Evolutionary conservation across 37 sponge, comb jelly and placozoan genomes (phyloP).

Genomic region (Eunapius fragilis): DNA sequence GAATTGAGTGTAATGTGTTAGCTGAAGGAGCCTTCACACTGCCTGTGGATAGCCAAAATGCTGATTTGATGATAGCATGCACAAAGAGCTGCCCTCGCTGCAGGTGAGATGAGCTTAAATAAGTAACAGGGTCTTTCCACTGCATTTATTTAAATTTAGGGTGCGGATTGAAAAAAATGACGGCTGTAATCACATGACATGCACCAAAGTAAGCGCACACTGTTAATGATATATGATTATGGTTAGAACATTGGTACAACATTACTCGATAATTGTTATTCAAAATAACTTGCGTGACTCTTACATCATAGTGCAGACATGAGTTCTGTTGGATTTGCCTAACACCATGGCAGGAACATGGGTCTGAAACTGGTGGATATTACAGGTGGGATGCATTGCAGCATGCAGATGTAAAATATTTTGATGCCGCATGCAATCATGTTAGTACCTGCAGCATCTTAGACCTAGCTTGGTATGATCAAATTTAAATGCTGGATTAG

Average conservation of each 20-base stretch:
- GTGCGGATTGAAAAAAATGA: slow-evolving; percentile 75
- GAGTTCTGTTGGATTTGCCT: slow-evolving; percentile 87
- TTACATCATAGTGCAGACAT: slow-evolving; percentile 58
- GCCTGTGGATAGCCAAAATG: background rate
- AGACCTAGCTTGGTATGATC: too few relatives aligned
- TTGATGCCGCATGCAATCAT: too few relatives aligned
- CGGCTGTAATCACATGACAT: slow-evolving; percentile 85
- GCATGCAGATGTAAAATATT: too few relatives aligned
- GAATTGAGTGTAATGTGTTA: background rate
- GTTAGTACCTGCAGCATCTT: too few relatives aligned
- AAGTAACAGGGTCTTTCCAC: too few relatives aligned
- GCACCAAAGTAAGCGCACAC: slow-evolving; percentile 58
- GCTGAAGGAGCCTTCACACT: background rate
- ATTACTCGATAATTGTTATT: too few relatives aligned
- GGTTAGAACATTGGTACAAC: too few relatives aligned
- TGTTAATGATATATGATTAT: background rate
- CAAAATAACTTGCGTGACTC: too few relatives aligned
- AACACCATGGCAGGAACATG: slow-evolving; percentile 71
- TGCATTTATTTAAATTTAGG: background rate
- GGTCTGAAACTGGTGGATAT: slow-evolving; percentile 75
- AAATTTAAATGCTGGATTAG: too few relatives aligned
- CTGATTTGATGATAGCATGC: slow-evolving; percentile 57
- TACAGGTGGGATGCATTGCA: slow-evolving; percentile 44
- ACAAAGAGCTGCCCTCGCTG: slow-evolving; percentile 84
- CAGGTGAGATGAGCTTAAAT: too few relatives aligned